Percentiles rank a stretch among this genome's conserved stretches.
Evolutionary conservation across 2,797 vertebrate genomes (phyloP).

Genomic region (Cygnus olor): DNA sequence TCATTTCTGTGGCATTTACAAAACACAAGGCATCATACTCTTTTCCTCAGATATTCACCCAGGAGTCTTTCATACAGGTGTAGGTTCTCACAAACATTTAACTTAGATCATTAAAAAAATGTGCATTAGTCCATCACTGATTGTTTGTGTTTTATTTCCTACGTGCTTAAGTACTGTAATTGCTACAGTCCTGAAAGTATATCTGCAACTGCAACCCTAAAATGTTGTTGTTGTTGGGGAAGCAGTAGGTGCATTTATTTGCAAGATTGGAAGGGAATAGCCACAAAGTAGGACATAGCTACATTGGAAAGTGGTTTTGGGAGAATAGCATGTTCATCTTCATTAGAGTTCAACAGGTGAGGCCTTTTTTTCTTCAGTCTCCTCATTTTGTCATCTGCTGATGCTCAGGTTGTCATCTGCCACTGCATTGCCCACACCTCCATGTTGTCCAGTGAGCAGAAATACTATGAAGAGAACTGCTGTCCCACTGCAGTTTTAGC

Average conservation of each 20-base stretch:
- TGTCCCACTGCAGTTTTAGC: background rate
- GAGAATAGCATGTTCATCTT: background rate
- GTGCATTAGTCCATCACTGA: background rate
- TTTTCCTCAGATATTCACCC: background rate
- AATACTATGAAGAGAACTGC: background rate
- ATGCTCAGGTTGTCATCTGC: background rate
- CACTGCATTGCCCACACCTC: background rate
- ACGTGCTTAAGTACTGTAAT: background rate
- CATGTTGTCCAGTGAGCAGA: background rate
- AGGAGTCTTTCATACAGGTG: conserved; percentile 1
- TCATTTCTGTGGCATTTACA: conserved; percentile 13
- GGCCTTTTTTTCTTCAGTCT: background rate
- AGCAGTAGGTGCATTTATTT: background rate
- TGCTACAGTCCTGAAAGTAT: background rate
- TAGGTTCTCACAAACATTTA: background rate
- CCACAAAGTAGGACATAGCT: background rate
- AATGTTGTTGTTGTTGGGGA: background rate
- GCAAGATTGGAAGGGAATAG: background rate
- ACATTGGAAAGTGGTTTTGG: background rate
- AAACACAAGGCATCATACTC: background rate
- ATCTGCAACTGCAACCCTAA: background rate
- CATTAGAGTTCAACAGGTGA: background rate
- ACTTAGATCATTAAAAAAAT: background rate
- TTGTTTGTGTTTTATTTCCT: background rate
- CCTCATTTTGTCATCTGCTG: background rate